Evolutionary conservation across 2,797 vertebrate species (phyloP).

Genomic region (Gallinago solitaria): DNA sequence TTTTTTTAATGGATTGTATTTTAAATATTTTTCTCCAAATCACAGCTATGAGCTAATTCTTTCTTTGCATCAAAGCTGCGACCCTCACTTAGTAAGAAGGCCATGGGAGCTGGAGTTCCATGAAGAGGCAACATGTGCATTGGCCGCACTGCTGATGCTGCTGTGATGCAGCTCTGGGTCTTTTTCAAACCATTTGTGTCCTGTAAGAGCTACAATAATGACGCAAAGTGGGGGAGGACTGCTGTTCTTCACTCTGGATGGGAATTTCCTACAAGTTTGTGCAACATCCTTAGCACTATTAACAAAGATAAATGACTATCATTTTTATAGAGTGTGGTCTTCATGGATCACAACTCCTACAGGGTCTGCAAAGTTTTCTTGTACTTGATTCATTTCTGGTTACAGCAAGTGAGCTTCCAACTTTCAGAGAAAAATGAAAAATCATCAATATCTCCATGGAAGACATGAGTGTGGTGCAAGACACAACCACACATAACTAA

Average conservation of each 20-base stretch:
- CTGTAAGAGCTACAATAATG: neutral
- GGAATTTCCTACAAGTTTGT: conserved; percentile 37
- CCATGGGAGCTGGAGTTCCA: accelerated
- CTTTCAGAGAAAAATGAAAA: neutral
- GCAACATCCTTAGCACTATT: neutral
- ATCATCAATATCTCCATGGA: neutral
- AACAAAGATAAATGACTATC: neutral
- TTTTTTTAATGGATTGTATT: neutral
- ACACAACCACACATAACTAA: neutral
- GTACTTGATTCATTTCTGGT: neutral
- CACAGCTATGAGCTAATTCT: neutral
- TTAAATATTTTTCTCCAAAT: neutral
- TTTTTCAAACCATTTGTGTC: neutral
- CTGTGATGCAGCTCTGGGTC: neutral
- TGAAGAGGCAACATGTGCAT: neutral
- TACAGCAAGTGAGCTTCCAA: neutral
- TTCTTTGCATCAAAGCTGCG: neutral
- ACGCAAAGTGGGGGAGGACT: neutral
- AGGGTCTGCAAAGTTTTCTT: neutral
- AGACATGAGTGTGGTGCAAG: neutral
- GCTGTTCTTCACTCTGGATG: neutral
- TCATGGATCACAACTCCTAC: neutral
- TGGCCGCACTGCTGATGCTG: accelerated
- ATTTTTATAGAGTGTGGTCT: neutral
- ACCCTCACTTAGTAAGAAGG: neutral